phyloP scores from a whole-genome alignment of 2,797 vertebrate genomes.

The Melopsittacus undulatus region DNA sequence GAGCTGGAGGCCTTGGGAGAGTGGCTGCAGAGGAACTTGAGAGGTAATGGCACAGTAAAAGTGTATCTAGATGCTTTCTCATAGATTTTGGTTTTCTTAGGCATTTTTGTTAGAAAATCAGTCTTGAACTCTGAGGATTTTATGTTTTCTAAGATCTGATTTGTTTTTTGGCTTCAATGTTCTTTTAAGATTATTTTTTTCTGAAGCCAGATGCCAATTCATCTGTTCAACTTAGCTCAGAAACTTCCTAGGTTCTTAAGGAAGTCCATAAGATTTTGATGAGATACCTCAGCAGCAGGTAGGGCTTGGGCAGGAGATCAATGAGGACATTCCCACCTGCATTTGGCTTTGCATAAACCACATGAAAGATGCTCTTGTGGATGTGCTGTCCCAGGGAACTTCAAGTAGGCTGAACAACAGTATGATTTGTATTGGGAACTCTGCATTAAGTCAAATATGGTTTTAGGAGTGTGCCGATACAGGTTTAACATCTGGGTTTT shows the following conservation, averaged over 20 bases:
- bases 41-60: no score
- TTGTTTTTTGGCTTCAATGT: neutral
- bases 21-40: neutral
- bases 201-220: neutral
- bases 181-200: neutral
- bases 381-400: rapidly evolving
- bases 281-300: neutral
- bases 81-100: neutral
- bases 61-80: neutral
- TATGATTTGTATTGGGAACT: neutral
- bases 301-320: neutral
- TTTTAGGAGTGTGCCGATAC: no score
- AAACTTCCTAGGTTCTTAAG: neutral
- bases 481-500: neutral
- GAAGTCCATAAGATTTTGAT: neutral
- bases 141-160: neutral
- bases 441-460: rapidly evolving
- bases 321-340: neutral
- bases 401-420: neutral
- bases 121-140: neutral
- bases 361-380: rapidly evolving
- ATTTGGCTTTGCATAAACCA: neutral
- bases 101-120: neutral
- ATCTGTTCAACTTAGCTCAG: neutral
- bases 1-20: neutral